These are phyloP conservation scores for Meloidogyne hapla DNA, from an alignment of 1,140 invertebrate species.

Conservation along the genomic window DNA sequence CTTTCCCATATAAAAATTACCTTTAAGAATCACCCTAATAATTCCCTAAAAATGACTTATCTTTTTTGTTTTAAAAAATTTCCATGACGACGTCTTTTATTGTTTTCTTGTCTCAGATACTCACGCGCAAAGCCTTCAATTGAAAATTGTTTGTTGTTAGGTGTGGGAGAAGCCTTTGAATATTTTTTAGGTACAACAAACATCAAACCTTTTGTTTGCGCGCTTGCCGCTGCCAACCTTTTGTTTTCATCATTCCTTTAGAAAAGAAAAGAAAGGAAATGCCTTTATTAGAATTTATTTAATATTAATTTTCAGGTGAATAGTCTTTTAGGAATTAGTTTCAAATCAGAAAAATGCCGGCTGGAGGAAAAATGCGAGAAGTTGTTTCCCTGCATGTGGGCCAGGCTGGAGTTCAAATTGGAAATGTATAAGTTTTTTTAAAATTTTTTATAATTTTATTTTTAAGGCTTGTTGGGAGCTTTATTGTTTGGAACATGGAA, in stretches of 20 bases:
- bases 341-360: slow-evolving; percentile 18
- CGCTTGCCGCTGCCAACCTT: neutral
- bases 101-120: neutral
- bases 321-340: neutral
- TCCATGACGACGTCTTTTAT: neutral
- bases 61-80: neutral
- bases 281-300: neutral
- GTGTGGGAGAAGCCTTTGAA: too few species aligned
- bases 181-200: too few species aligned
- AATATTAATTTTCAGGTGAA: neutral
- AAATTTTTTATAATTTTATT: slow-evolving; percentile 73
- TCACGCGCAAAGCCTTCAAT: neutral
- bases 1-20: neutral
- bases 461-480: slow-evolving; percentile 79
- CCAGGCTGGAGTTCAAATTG: slow-evolving; percentile 70
- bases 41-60: too few species aligned
- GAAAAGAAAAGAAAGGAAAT: neutral
- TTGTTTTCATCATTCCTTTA: neutral
- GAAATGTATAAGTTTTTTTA: slow-evolving; percentile 71
- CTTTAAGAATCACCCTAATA: too few species aligned
- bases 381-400: slow-evolving; percentile 68
- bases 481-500: slow-evolving; percentile 79
- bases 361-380: slow-evolving; percentile 64
- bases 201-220: too few species aligned
- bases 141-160: slow-evolving; percentile 9